These are phyloP conservation scores for Drosophila tani DNA, from an alignment of 1,140 invertebrate genomes.

Conservation along the genomic window DNA sequence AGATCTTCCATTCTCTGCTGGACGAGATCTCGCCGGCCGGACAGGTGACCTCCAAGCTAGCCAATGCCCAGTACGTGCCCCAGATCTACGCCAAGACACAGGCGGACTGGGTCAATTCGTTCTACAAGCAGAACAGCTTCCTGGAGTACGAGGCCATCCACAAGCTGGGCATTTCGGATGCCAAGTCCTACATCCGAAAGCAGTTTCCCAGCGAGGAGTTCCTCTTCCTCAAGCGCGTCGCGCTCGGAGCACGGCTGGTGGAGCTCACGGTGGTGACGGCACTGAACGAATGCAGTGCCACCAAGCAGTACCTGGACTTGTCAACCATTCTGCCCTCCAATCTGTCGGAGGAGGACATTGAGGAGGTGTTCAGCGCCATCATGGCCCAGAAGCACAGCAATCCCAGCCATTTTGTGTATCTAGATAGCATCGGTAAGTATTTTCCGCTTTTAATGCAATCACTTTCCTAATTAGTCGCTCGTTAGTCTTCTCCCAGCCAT, in stretches of 20 bases:
- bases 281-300: conserved; percentile 93
- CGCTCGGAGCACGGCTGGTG: conserved; percentile 87
- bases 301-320: conserved; percentile 92
- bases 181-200: conserved; percentile 92
- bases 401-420: conserved; percentile 85
- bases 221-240: conserved; percentile 91
- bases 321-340: conserved; percentile 92
- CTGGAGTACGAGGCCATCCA: conserved; percentile 96
- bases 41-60: conserved; percentile 91
- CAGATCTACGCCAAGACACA: conserved; percentile 94
- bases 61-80: conserved; percentile 94
- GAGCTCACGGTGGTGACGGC: conserved; percentile 86
- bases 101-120: conserved; percentile 95
- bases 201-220: conserved; percentile 91
- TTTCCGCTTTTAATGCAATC: background rate
- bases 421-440: conserved; percentile 86
- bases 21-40: conserved; percentile 91
- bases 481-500: conserved; percentile 87
- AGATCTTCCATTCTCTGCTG: conserved; percentile 91
- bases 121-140: conserved; percentile 97
- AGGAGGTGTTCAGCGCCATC: conserved; percentile 89
- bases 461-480: background rate
- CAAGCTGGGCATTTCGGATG: conserved; percentile 95
- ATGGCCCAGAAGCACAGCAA: conserved; percentile 86
- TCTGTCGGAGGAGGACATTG: conserved; percentile 91